A percentile compares a stretch with the other conserved stretches of the same genome.
phyloP scores from a whole-genome alignment of 2,113 vertebrate species.

The Xenus cinereus region DNA sequence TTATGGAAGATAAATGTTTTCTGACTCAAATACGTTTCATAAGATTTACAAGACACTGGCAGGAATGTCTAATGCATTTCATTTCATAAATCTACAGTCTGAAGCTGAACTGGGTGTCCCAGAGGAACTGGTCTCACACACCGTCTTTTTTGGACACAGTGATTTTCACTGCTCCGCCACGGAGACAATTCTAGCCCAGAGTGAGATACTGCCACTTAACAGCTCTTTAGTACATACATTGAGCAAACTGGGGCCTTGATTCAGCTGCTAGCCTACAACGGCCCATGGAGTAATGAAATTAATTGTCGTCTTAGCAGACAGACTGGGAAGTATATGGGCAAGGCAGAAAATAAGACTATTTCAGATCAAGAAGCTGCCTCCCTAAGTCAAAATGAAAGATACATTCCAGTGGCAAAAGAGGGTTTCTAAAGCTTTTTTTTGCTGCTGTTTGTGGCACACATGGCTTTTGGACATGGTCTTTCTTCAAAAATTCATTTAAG shows the following conservation, averaged over 20 bases:
- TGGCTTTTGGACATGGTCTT: background rate
- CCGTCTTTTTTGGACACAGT: background rate
- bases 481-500: background rate
- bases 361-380: background rate
- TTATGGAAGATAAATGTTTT: slow-evolving; percentile 13
- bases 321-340: background rate
- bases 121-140: background rate
- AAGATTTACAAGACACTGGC: background rate
- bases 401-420: background rate
- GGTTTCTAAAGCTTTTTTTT: background rate
- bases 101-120: slow-evolving; percentile 14
- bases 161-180: background rate
- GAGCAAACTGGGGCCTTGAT: background rate
- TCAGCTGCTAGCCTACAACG: background rate
- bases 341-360: background rate
- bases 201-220: slow-evolving; percentile 16
- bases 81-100: slow-evolving; percentile 27
- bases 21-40: background rate
- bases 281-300: background rate
- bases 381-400: background rate
- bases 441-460: background rate
- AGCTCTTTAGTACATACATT: background rate
- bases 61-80: background rate
- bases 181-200: background rate
- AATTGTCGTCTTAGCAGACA: background rate